Evolutionary conservation across 1,140 invertebrate species (phyloP).

Genomic region (Ips typographus): DNA sequence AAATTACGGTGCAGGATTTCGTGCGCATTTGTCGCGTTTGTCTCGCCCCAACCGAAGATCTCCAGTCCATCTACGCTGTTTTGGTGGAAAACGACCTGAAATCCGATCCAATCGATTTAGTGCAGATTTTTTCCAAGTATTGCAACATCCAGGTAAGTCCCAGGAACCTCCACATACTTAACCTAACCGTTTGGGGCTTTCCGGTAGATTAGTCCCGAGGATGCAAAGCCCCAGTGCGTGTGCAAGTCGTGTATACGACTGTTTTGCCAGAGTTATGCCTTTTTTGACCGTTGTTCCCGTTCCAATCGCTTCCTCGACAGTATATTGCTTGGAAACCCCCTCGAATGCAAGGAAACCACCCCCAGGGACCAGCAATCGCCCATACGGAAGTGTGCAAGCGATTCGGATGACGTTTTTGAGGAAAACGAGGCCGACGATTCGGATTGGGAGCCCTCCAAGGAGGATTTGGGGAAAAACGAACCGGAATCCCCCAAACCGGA

Average conservation of each 20-base stretch:
- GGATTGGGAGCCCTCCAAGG: conserved; percentile 24
- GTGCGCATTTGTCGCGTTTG: conserved; percentile 19
- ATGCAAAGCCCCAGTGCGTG: conserved; percentile 24
- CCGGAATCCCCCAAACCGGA: not conserved
- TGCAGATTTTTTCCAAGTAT: conserved; percentile 19
- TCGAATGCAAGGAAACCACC: no score
- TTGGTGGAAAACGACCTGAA: conserved; percentile 11
- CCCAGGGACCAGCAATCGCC: no score
- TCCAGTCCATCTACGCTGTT: conserved; percentile 20
- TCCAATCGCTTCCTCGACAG: conserved; percentile 21
- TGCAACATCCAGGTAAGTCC: conserved; percentile 21
- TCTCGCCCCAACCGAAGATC: conserved; percentile 5
- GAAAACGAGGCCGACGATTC: conserved; percentile 22
- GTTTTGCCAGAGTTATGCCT: conserved; percentile 11
- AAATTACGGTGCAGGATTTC: not conserved
- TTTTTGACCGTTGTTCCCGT: conserved; percentile 15
- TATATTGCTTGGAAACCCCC: no score
- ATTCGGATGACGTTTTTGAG: conserved; percentile 17
- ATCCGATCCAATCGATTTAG: conserved; percentile 7
- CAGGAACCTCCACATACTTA: no score
- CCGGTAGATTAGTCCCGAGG: conserved; percentile 1
- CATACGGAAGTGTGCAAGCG: not conserved
- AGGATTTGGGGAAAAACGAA: not conserved
- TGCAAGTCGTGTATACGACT: conserved; percentile 23
- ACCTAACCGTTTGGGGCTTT: no score